phyloP scores from a whole-genome alignment of 2,888 invertebrate genomes.

The Plebejus argus region DNA sequence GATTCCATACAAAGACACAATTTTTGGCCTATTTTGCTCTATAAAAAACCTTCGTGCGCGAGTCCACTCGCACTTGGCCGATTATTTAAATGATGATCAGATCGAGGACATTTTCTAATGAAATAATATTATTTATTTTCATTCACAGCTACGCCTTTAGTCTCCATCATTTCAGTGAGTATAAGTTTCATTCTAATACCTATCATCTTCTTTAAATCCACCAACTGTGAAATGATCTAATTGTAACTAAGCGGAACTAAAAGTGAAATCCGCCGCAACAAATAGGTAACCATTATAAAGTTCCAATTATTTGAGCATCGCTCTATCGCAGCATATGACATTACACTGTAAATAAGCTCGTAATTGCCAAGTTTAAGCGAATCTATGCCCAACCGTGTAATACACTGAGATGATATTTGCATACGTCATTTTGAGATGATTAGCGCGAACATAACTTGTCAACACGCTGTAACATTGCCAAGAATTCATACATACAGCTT shows the following conservation, averaged over 20 bases:
- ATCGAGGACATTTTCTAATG: neutral
- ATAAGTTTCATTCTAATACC: neutral
- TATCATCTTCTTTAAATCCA: neutral
- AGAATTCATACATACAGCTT: constrained; percentile 20
- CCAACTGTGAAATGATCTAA: neutral
- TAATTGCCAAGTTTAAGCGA: neutral
- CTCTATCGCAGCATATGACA: constrained; percentile 10
- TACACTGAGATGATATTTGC: constrained; percentile 1
- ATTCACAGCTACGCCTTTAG: neutral
- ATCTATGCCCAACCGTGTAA: neutral
- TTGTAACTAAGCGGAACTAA: constrained; percentile 9
- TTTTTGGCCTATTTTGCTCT: too few relatives aligned
- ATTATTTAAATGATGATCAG: neutral
- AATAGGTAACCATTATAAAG: constrained; percentile 9
- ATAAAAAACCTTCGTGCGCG: too few relatives aligned
- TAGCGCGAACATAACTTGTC: constrained; percentile 23
- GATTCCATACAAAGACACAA: too few relatives aligned
- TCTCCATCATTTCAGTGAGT: neutral
- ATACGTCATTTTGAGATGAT: constrained; percentile 5
- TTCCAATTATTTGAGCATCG: constrained; percentile 2
- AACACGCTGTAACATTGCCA: constrained; percentile 6
- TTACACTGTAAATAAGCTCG: neutral
- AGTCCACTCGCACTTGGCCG: too few relatives aligned
- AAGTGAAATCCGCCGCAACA: constrained; percentile 4
- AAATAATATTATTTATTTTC: neutral